These are phyloP conservation scores for Rhinella marina DNA, from an alignment of 2,797 vertebrate genomes.

Conservation along the genomic window DNA sequence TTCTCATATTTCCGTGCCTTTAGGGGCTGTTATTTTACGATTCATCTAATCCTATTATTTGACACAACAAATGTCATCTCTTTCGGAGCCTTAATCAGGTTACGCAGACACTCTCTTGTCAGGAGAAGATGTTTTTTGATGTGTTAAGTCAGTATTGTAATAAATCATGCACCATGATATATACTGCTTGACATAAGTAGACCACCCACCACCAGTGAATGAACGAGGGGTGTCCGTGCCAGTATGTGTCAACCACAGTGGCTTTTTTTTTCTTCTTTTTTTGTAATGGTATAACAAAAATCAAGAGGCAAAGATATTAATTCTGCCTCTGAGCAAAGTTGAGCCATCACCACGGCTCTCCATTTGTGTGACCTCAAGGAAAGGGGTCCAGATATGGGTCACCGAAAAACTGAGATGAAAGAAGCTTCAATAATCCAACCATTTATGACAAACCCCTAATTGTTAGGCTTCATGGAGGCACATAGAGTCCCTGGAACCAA, in stretches of 20 bases:
- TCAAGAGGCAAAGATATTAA: constrained; percentile 3
- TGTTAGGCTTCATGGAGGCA: not conserved
- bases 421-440: not conserved
- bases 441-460: not conserved
- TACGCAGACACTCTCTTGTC: constrained; percentile 26
- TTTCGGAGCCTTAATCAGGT: constrained; percentile 39
- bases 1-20: constrained; percentile 45
- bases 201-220: constrained; percentile 11
- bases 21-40: constrained; percentile 47
- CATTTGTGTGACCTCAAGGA: not conserved
- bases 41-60: constrained; percentile 55
- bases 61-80: constrained; percentile 53
- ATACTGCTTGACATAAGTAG: not conserved
- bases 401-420: not conserved
- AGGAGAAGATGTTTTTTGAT: constrained; percentile 25
- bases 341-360: not conserved
- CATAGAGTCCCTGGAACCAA: too few relatives aligned
- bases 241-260: not conserved
- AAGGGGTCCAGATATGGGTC: not conserved
- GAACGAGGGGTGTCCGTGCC: not conserved
- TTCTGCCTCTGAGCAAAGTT: not conserved
- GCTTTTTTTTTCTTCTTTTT: not conserved
- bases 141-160: constrained; percentile 28
- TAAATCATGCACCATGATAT: constrained; percentile 26
- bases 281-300: not conserved